Percentiles rank a stretch among this genome's conserved stretches.
phyloP scores from a whole-genome alignment of 2,113 vertebrate species.

The Gila orcuttii region DNA sequence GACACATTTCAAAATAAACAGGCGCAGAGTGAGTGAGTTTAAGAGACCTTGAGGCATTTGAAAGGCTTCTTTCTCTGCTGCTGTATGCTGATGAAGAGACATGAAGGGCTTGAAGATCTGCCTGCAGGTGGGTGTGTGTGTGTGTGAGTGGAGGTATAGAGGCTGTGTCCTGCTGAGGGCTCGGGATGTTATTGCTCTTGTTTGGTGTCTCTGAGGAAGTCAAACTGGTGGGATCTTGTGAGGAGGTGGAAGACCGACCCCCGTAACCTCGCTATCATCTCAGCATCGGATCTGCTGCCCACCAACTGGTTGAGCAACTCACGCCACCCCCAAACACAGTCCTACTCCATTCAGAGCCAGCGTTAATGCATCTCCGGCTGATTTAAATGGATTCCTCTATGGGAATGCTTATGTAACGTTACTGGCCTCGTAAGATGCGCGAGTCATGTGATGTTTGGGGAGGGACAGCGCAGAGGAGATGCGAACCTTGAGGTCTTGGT shows the following conservation, averaged over 20 bases:
- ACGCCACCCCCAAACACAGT: constrained; percentile 50
- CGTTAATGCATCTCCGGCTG: constrained; percentile 44
- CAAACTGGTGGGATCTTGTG: constrained; percentile 51
- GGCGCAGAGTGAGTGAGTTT: not conserved
- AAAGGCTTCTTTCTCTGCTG: constrained; percentile 8
- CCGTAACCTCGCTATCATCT: constrained; percentile 49
- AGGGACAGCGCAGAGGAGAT: constrained; percentile 13
- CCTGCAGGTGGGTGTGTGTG: constrained; percentile 45
- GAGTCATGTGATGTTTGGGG: constrained; percentile 6
- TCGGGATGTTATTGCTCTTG: constrained; percentile 31
- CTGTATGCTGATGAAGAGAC: constrained; percentile 36
- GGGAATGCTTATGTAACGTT: constrained; percentile 53
- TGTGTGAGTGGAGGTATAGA: constrained; percentile 30
- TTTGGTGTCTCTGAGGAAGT: constrained; percentile 41
- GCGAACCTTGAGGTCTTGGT: not conserved
- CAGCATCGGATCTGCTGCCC: constrained; percentile 49
- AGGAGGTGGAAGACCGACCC: constrained; percentile 59
- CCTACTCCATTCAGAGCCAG: constrained; percentile 42
- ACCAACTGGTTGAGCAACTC: constrained; percentile 42
- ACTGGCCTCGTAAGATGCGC: constrained; percentile 22
- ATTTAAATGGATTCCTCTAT: constrained; percentile 46
- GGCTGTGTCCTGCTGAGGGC: constrained; percentile 29
- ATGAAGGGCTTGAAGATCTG: constrained; percentile 29
- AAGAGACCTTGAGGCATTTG: constrained; percentile 28
- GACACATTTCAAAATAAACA: not conserved